phyloP scores from a whole-genome alignment of 1,140 invertebrate species.

The Drosophila truncata region DNA sequence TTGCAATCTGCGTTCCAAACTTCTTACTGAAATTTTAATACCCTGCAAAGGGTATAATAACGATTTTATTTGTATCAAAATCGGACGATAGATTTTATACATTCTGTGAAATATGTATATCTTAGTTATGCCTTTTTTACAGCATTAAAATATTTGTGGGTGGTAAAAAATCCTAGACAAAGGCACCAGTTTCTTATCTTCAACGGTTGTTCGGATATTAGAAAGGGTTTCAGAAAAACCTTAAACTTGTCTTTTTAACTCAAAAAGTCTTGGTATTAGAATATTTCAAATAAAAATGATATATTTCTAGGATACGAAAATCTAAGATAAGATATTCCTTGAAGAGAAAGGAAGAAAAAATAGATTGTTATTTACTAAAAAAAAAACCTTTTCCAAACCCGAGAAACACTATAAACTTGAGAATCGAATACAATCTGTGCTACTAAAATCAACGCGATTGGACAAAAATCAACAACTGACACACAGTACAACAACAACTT shows the following conservation, averaged over 20 bases:
- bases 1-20: no score
- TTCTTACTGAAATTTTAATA: no score
- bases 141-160: no score
- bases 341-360: neutral
- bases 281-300: neutral
- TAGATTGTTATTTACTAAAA: no score
- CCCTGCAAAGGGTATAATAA: no score
- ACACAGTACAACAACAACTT: neutral
- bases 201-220: neutral
- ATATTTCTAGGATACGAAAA: neutral
- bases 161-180: no score
- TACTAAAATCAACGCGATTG: slow-evolving; percentile 6
- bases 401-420: neutral
- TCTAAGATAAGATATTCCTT: neutral
- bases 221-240: neutral
- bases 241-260: neutral
- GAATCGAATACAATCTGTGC: neutral
- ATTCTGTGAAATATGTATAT: no score
- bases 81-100: no score
- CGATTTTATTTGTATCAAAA: no score
- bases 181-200: neutral
- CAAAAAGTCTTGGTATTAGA: neutral
- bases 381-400: neutral
- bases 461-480: slow-evolving; percentile 3
- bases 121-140: no score